A percentile compares a stretch with the other conserved stretches of the same genome.
Evolutionary conservation across 2,797 vertebrate species (phyloP).

Genomic region (Salarias fasciatus): DNA sequence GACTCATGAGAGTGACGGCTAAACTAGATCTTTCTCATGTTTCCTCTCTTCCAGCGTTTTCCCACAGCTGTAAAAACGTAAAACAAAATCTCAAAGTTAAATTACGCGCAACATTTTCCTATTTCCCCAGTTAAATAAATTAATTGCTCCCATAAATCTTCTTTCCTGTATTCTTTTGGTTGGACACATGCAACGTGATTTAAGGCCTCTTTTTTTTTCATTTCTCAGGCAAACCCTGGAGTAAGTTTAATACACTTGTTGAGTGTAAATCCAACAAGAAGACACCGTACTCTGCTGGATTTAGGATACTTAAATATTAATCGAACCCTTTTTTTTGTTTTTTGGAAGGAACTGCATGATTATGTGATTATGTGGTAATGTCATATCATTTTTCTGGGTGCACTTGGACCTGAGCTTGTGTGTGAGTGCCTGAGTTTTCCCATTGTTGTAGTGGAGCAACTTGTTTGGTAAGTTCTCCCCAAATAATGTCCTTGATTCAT

Average conservation of each 20-base stretch:
- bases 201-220: constrained; percentile 20
- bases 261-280: constrained; percentile 24
- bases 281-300: constrained; percentile 9
- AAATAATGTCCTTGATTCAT: constrained; percentile 6
- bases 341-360: constrained; percentile 10
- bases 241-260: constrained; percentile 21
- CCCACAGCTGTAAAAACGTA: constrained; percentile 9
- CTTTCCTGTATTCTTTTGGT: constrained; percentile 9
- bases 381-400: neutral
- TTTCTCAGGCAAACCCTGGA: no score
- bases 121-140: constrained; percentile 10
- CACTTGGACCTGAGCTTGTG: no score
- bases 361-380: neutral
- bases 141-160: constrained; percentile 23
- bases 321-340: constrained; percentile 15
- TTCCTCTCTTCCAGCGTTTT: constrained; percentile 11
- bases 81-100: constrained; percentile 1
- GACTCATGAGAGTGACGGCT: no score
- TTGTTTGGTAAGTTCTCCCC: constrained; percentile 26
- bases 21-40: no score
- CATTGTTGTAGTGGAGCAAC: constrained; percentile 11
- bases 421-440: constrained; percentile 4
- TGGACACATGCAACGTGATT: constrained; percentile 27
- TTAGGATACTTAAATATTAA: constrained; percentile 17
- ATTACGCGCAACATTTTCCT: neutral